Evolutionary conservation across 2,888 invertebrate species (phyloP).

Genomic region (Sarcophaga caerulescens): DNA sequence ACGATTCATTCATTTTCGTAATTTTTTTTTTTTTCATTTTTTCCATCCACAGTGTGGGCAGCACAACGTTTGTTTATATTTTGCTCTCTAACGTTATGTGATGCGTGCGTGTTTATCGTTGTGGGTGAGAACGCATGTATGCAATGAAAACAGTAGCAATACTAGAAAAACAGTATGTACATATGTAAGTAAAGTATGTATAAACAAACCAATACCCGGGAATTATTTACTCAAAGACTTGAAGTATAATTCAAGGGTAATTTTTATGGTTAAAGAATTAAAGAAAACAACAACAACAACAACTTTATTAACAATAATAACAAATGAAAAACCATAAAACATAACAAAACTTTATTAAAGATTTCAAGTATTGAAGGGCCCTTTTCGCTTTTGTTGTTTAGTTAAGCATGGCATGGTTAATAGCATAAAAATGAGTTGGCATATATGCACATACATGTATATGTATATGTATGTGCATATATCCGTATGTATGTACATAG

Average conservation of each 20-base stretch:
- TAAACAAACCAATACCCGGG: slow-evolving; percentile 15
- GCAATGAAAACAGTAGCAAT: not conserved
- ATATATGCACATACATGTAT: too few relatives aligned
- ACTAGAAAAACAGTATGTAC: not conserved
- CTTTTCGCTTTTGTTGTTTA: too few relatives aligned
- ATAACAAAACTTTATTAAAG: too few relatives aligned
- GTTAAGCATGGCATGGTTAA: too few relatives aligned
- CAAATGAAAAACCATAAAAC: too few relatives aligned
- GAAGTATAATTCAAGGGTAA: slow-evolving; percentile 61
- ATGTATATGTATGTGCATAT: too few relatives aligned
- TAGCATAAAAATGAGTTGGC: too few relatives aligned
- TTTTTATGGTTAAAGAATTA: slow-evolving; percentile 59
- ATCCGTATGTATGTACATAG: too few relatives aligned
- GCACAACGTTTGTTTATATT: not conserved
- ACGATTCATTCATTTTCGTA: slow-evolving; percentile 47
- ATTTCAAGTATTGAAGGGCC: too few relatives aligned
- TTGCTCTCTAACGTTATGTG: not conserved
- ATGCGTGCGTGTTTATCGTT: not conserved
- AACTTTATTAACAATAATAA: not conserved
- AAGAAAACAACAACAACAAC: slow-evolving; percentile 20
- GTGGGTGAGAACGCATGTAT: slow-evolving; percentile 12
- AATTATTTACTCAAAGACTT: not conserved
- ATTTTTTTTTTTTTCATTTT: too few relatives aligned
- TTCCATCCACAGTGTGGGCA: not conserved
- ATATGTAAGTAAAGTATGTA: slow-evolving; percentile 8